Percentiles rank a stretch among this genome's conserved stretches.
Evolutionary conservation across 2,113 vertebrate genomes (phyloP).

Genomic region (Oryzias melastigma): DNA sequence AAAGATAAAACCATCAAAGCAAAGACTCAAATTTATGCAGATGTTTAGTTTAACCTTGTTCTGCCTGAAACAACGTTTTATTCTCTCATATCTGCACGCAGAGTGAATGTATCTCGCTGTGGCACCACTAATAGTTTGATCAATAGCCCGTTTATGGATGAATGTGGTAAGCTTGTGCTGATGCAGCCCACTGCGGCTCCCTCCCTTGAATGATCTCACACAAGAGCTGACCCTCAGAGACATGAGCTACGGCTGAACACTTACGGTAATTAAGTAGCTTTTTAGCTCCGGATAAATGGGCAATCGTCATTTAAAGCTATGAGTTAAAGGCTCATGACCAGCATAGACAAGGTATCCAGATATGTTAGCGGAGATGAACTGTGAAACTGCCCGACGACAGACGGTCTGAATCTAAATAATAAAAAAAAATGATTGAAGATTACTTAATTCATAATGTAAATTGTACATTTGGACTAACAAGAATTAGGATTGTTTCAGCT

Average conservation of each 20-base stretch:
- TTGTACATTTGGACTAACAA: constrained; percentile 73
- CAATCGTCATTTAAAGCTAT: constrained; percentile 37
- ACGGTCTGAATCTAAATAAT: not conserved
- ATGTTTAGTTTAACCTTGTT: not conserved
- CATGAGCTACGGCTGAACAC: constrained; percentile 34
- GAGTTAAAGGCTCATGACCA: constrained; percentile 23
- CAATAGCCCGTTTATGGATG: constrained; percentile 62
- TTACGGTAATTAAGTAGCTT: constrained; percentile 48
- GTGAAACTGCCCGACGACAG: not conserved
- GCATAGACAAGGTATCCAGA: constrained; percentile 16
- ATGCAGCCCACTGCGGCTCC: constrained; percentile 34
- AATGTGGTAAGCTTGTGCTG: constrained; percentile 47
- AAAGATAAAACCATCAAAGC: not conserved
- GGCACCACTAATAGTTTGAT: constrained; percentile 57
- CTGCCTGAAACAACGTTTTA: not conserved
- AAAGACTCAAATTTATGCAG: not conserved
- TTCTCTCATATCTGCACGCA: not conserved
- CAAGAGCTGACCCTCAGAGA: constrained; percentile 23
- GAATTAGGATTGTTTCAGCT: constrained; percentile 91
- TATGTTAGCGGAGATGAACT: constrained; percentile 6
- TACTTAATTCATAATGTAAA: constrained; percentile 4
- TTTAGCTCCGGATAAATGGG: constrained; percentile 43
- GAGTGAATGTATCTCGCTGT: not conserved
- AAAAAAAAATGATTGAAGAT: not conserved
- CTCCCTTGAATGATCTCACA: constrained; percentile 4